Conservation (phyloP, 30 jellyfish, hydroid and myxozoan species). For the Rhopilema esculentum region DNA sequence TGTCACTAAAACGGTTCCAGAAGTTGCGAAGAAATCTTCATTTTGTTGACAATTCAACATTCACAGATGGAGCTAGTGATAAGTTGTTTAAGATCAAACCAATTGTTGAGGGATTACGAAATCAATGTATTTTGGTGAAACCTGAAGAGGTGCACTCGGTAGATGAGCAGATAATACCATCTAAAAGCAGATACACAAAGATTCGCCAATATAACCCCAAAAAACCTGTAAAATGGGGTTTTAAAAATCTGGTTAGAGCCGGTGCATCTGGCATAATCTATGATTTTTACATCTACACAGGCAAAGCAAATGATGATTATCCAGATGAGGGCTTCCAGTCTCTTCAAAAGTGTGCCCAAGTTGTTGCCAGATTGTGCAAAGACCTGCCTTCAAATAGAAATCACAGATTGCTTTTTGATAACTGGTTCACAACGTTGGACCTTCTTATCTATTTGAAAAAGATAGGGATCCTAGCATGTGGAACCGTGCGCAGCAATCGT, state of each 20-base stretch:
- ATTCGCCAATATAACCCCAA: slow-evolving; percentile 68
- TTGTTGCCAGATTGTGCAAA: slow-evolving; percentile 67
- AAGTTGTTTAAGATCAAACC: slow-evolving; percentile 64
- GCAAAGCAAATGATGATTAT: slow-evolving; percentile 14
- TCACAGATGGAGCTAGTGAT: slow-evolving; percentile 11
- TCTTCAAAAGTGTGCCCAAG: slow-evolving; percentile 77
- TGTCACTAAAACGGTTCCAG: slow-evolving; percentile 68
- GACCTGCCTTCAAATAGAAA: slow-evolving; percentile 53
- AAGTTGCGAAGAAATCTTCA: slow-evolving; percentile 39
- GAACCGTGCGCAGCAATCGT: slow-evolving; percentile 72
- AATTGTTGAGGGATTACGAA: slow-evolving; percentile 36
- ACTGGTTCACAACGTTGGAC: slow-evolving; percentile 74
- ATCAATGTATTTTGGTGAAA: slow-evolving; percentile 22
- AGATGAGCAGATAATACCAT: slow-evolving; percentile 69
- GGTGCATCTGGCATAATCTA: slow-evolving; percentile 77
- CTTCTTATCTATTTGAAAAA: slow-evolving; percentile 42
- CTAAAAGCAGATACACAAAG: slow-evolving; percentile 68
- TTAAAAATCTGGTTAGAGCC: slow-evolving; percentile 68
- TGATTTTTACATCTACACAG: slow-evolving; percentile 63
- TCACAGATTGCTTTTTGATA: slow-evolving; percentile 66
- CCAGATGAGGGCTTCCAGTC: neutral
- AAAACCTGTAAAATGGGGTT: slow-evolving; percentile 79
- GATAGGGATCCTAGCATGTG: slow-evolving; percentile 53
- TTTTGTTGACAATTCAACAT: slow-evolving; percentile 57
- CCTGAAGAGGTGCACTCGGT: slow-evolving; percentile 72